phyloP scores from a whole-genome alignment of 30 jellyfish, hydroid and myxozoan genomes.

The Turritopsis dohrnii region DNA sequence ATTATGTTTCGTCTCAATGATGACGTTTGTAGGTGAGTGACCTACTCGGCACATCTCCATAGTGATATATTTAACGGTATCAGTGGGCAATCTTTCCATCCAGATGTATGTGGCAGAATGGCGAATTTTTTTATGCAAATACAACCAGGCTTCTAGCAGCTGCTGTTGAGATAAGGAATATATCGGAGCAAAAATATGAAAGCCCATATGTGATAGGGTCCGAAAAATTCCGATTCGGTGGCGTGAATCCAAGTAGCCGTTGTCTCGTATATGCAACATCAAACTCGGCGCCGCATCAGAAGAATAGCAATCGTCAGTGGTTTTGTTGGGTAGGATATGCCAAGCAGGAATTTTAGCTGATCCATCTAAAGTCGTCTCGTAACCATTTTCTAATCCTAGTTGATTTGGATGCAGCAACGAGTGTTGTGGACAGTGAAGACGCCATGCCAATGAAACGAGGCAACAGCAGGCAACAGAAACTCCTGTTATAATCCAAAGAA shows the following conservation, averaged over 20 bases:
- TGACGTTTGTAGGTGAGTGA: conserved; percentile 67
- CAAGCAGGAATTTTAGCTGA: conserved; percentile 10
- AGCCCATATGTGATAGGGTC: conserved; percentile 53
- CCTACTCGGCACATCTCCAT: conserved; percentile 16
- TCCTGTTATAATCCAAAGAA: background rate
- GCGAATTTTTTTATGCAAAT: background rate
- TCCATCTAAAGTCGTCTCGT: background rate
- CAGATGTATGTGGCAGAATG: background rate
- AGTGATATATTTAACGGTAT: background rate
- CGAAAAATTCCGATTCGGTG: conserved; percentile 42
- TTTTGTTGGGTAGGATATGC: conserved; percentile 23
- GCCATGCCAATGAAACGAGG: background rate
- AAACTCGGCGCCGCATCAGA: conserved; percentile 1
- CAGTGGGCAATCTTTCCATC: conserved; percentile 10
- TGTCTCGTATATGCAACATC: conserved; percentile 30
- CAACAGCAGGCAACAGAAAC: background rate
- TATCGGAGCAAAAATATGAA: conserved; percentile 56
- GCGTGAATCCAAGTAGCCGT: conserved; percentile 9
- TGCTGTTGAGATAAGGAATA: conserved; percentile 10
- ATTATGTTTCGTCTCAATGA: conserved; percentile 34
- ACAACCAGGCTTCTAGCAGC: conserved; percentile 17
- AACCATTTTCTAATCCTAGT: conserved; percentile 15
- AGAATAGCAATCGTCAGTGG: background rate
- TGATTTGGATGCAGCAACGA: conserved; percentile 9
- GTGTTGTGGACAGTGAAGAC: background rate